Conservation (phyloP, 1,140 invertebrate species). For the Apis mellifera region DNA sequence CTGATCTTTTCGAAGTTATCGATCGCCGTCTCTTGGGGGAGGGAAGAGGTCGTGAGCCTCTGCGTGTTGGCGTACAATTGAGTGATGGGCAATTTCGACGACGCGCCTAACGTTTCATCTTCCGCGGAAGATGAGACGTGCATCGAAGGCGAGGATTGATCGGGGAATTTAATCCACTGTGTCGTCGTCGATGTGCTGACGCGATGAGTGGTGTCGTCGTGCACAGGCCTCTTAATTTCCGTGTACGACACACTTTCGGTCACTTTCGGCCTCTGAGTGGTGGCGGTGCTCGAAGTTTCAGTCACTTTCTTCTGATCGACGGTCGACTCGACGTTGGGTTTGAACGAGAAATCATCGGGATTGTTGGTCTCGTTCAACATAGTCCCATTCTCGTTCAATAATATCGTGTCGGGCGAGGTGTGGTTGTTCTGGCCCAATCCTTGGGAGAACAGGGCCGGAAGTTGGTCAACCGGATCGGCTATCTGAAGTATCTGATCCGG, state of each 20-base stretch:
- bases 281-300: constrained; percentile 1
- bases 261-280: constrained; percentile 6
- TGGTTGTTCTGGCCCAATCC: constrained; percentile 78
- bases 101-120: constrained; percentile 7
- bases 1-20: constrained; percentile 29
- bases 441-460: constrained; percentile 75
- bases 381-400: constrained; percentile 85
- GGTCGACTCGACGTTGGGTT: constrained; percentile 51
- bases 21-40: background rate
- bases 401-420: constrained; percentile 84
- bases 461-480: constrained; percentile 76
- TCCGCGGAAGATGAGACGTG: background rate
- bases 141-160: constrained; percentile 14
- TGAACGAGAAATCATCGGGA: constrained; percentile 83
- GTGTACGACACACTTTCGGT: background rate
- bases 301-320: constrained; percentile 17
- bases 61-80: constrained; percentile 49
- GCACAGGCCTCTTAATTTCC: background rate
- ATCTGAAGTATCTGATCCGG: constrained; percentile 78
- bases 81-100: constrained; percentile 18
- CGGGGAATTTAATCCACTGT: constrained; percentile 52
- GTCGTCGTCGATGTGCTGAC: background rate
- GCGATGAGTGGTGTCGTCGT: background rate
- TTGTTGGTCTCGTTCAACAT: constrained; percentile 82
- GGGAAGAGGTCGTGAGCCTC: constrained; percentile 14